A percentile compares a stretch with the other conserved stretches of the same genome.
Conservation (phyloP, 2,797 vertebrate species). For the Gallinago solitaria region DNA sequence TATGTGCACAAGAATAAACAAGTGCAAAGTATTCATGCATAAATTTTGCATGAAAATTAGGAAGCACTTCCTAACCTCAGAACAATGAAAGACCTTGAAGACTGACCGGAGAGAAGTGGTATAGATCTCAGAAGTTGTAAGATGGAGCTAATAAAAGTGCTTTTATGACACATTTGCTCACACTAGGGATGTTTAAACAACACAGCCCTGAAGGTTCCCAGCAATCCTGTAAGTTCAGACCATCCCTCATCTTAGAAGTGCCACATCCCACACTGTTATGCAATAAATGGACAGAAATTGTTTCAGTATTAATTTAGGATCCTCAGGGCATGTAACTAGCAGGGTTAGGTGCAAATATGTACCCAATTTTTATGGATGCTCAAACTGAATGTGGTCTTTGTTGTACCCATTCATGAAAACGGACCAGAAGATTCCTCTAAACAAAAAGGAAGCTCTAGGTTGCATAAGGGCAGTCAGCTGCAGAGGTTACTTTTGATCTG, state of each 20-base stretch:
- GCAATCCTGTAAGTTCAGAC: background rate
- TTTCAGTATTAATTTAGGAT: background rate
- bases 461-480: background rate
- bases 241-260: background rate
- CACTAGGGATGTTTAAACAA: background rate
- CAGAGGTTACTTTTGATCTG: background rate
- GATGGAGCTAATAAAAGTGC: background rate
- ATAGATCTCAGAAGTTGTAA: background rate
- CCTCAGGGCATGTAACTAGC: background rate
- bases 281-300: background rate
- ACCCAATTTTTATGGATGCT: background rate
- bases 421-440: background rate
- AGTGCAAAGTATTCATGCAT: background rate
- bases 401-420: background rate
- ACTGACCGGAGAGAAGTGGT: background rate
- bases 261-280: background rate
- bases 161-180: background rate
- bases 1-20: background rate
- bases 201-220: background rate
- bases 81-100: background rate
- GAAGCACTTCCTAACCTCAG: background rate
- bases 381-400: background rate
- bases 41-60: constrained; percentile 10
- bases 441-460: background rate
- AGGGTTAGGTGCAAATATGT: too few relatives aligned